These are phyloP conservation scores for Clavelina lepadiformis DNA, from an alignment of 23 tunicate genomes.

Conservation along the genomic window DNA sequence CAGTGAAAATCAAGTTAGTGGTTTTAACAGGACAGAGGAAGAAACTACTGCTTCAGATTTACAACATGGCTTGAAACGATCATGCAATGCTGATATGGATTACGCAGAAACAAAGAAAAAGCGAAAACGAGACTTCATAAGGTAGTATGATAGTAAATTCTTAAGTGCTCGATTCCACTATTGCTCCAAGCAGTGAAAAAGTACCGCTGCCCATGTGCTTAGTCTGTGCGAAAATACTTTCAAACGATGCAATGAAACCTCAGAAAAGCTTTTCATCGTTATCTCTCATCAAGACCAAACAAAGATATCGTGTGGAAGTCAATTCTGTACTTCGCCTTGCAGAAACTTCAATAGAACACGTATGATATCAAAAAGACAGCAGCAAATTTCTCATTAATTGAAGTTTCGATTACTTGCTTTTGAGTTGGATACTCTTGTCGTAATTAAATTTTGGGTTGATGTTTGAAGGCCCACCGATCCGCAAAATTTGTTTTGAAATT, in stretches of 20 bases:
- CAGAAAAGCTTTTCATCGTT: conserved; percentile 59
- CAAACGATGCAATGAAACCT: conserved; percentile 31
- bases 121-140: conserved; percentile 41
- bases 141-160: conserved; percentile 52
- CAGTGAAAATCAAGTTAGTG: neutral
- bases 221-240: conserved; percentile 28
- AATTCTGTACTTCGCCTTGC: conserved; percentile 31
- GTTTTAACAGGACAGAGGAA: conserved; percentile 7
- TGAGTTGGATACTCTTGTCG: too few relatives aligned
- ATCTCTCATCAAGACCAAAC: conserved; percentile 53
- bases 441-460: too few relatives aligned
- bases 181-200: conserved; percentile 58
- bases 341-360: conserved; percentile 36
- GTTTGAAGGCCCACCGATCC: too few relatives aligned
- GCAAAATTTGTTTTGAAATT: too few relatives aligned
- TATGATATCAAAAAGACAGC: conserved; percentile 34
- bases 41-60: conserved; percentile 15
- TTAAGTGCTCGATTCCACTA: conserved; percentile 37
- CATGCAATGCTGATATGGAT: conserved; percentile 16
- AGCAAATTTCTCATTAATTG: too few relatives aligned
- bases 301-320: conserved; percentile 32
- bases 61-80: conserved; percentile 12
- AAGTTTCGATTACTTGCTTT: too few relatives aligned
- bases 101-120: conserved; percentile 13
- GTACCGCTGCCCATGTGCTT: conserved; percentile 5